These are phyloP conservation scores for Ormyrus thymus DNA, from an alignment of 2,888 invertebrate genomes.

Conservation along the genomic window DNA sequence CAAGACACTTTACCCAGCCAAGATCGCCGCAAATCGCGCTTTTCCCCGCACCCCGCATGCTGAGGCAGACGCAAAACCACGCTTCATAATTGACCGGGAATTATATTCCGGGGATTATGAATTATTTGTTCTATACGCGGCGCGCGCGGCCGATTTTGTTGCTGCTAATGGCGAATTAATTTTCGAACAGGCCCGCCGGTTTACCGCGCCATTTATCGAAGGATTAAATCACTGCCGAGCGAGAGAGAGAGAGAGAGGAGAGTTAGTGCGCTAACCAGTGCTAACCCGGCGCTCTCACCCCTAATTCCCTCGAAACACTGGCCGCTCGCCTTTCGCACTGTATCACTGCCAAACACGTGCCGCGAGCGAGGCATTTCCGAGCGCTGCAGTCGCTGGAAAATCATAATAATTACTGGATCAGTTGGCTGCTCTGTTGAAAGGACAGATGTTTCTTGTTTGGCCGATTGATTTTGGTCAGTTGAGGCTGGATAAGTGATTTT, in stretches of 20 bases:
- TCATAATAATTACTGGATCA: no score
- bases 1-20: no score
- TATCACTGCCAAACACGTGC: not conserved
- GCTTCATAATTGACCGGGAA: slow-evolving; percentile 62
- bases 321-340: not conserved
- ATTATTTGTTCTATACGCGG: slow-evolving; percentile 59
- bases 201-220: slow-evolving; percentile 61
- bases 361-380: not conserved
- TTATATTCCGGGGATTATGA: slow-evolving; percentile 61
- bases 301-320: slow-evolving; percentile 26
- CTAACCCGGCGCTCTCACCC: not conserved
- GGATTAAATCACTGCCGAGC: slow-evolving; percentile 54
- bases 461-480: no score
- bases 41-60: no score
- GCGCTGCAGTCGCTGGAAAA: no score
- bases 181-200: slow-evolving; percentile 59
- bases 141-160: slow-evolving; percentile 58
- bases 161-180: slow-evolving; percentile 64
- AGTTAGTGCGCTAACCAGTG: not conserved
- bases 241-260: slow-evolving; percentile 18
- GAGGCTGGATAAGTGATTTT: no score
- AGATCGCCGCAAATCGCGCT: no score
- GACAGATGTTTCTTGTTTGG: no score
- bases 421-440: no score
- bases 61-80: not conserved